Conservation (phyloP, 30 jellyfish, hydroid and myxozoan species). For the Cassiopea xamachana region DNA sequence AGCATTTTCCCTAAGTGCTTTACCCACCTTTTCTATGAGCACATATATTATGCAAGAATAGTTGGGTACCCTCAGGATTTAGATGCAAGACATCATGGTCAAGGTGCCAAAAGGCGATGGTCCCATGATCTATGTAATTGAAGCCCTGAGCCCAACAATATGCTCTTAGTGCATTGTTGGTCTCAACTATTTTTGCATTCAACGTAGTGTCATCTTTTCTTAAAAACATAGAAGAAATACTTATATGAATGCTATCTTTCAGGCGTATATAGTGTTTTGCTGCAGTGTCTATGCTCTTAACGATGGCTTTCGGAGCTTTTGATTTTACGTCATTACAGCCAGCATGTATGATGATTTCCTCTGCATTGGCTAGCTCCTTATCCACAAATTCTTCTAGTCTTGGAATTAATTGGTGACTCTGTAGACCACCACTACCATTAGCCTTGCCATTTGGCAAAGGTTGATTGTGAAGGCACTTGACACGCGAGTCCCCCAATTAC, state of each 20-base stretch:
- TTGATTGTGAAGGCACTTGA: slow-evolving; percentile 1
- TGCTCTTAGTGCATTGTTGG: background rate
- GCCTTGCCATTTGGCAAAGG: background rate
- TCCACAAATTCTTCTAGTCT: background rate
- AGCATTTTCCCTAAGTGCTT: background rate
- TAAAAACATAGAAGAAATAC: slow-evolving; percentile 8
- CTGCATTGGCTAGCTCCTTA: background rate
- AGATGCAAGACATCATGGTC: background rate
- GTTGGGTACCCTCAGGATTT: background rate
- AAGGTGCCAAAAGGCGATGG: background rate
- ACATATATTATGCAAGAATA: background rate
- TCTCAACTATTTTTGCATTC: background rate
- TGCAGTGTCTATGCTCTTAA: background rate
- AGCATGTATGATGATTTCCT: slow-evolving; percentile 25
- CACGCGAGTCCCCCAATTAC: slow-evolving; percentile 27
- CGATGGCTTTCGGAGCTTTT: background rate
- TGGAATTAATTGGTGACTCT: background rate
- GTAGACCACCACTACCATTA: slow-evolving; percentile 22
- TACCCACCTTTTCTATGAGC: background rate
- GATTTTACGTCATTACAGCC: slow-evolving; percentile 23
- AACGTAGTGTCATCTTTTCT: background rate
- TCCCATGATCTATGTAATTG: background rate
- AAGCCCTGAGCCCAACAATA: background rate
- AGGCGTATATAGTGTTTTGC: background rate
- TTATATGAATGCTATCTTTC: background rate